A percentile compares a stretch with the other conserved stretches of the same genome.
Evolutionary conservation across 2,797 vertebrate species (phyloP).

Genomic region (Botia kubotai): DNA sequence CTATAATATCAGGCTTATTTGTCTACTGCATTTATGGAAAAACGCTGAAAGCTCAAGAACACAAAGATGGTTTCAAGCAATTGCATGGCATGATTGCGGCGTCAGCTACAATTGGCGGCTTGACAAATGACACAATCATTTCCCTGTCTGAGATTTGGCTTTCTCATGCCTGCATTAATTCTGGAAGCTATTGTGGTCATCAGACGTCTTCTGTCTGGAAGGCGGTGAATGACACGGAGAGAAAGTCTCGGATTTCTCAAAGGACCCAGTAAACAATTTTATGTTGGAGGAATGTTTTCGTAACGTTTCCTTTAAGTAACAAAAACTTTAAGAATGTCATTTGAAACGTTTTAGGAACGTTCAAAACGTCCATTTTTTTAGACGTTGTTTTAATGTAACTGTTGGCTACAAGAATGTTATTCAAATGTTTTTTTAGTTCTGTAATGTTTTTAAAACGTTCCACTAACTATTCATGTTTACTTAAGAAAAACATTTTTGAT

Average conservation of each 20-base stretch:
- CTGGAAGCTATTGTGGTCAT: constrained; percentile 37
- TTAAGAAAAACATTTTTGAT: too few species aligned
- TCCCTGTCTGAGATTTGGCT: constrained; percentile 42
- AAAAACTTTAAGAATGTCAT: too few species aligned
- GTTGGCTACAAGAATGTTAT: too few species aligned
- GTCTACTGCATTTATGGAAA: background rate
- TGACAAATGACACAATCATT: constrained; percentile 42
- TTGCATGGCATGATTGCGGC: constrained; percentile 39
- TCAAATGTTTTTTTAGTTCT: too few species aligned
- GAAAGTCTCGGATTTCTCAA: constrained; percentile 10
- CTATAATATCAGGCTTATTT: constrained; percentile 12
- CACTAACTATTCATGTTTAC: too few species aligned
- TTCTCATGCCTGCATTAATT: constrained; percentile 44
- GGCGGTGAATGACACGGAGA: constrained; percentile 6
- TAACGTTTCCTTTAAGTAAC: background rate
- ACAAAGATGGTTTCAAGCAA: constrained; percentile 13
- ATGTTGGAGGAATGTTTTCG: background rate
- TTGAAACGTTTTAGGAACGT: too few species aligned
- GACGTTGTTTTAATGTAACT: too few species aligned
- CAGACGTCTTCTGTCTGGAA: constrained; percentile 50
- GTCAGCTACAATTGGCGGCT: constrained; percentile 31
- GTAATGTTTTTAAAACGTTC: too few species aligned
- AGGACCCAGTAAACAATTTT: background rate
- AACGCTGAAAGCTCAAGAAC: constrained; percentile 2
- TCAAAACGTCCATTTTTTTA: too few species aligned